These are phyloP conservation scores for Pyrrhosoma nymphula DNA, from an alignment of 2,888 invertebrate species.

Conservation along the genomic window DNA sequence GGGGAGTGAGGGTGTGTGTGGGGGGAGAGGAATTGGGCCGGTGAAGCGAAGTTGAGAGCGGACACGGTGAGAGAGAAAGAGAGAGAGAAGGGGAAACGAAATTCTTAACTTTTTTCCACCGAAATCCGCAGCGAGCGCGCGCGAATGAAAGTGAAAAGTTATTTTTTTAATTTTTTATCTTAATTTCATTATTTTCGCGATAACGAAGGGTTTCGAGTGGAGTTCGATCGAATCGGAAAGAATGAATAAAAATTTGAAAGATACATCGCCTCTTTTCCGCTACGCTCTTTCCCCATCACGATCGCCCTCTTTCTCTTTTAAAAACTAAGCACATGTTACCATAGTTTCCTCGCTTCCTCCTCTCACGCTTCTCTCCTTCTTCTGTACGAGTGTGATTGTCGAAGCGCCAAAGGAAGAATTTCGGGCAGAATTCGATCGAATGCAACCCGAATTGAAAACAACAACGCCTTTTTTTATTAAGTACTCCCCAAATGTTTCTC, in stretches of 20 bases:
- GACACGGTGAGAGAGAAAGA: too few relatives aligned
- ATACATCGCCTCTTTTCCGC: neutral
- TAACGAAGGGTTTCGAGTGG: neutral
- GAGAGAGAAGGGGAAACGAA: too few relatives aligned
- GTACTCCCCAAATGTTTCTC: too few relatives aligned
- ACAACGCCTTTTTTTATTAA: too few relatives aligned
- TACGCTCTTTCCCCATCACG: neutral
- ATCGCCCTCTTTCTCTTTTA: too few relatives aligned
- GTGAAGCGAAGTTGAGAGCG: too few relatives aligned
- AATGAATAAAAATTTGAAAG: neutral
- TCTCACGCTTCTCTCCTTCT: neutral
- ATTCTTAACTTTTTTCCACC: neutral
- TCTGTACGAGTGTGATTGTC: too few relatives aligned
- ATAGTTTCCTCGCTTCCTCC: neutral
- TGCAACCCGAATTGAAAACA: too few relatives aligned
- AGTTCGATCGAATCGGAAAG: neutral
- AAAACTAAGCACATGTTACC: too few relatives aligned
- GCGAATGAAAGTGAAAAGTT: conserved; percentile 18
- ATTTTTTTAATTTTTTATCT: neutral
- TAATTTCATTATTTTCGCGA: neutral
- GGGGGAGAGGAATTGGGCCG: neutral
- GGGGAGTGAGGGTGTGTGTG: neutral
- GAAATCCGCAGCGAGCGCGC: conserved; percentile 9
- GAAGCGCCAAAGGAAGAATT: too few relatives aligned
- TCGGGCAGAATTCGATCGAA: too few relatives aligned